Conservation (phyloP, 2,888 invertebrate species). For the Poecilus cupreus region DNA sequence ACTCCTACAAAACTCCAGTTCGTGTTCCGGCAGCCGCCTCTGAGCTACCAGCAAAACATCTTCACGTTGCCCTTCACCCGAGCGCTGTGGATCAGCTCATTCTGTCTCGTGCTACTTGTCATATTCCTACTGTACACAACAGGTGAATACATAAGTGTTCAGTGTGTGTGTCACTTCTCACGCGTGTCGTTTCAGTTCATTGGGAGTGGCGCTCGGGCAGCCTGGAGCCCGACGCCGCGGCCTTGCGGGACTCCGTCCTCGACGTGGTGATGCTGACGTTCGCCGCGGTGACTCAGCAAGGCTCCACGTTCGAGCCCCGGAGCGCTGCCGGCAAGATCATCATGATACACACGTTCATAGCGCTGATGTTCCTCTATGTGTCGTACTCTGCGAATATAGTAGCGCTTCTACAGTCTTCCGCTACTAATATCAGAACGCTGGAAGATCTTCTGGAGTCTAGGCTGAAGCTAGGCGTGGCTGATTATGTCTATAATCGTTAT, state of each 20-base stretch:
- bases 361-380: slow-evolving; percentile 75
- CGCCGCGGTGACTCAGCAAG: too few relatives aligned
- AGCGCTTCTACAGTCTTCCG: slow-evolving; percentile 77
- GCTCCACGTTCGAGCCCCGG: slow-evolving; percentile 66
- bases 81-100: too few relatives aligned
- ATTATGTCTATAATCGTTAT: slow-evolving; percentile 73
- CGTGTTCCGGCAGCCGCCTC: too few relatives aligned
- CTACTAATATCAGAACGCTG: slow-evolving; percentile 73
- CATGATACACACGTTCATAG: slow-evolving; percentile 55
- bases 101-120: too few relatives aligned
- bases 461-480: slow-evolving; percentile 76
- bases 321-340: slow-evolving; percentile 69
- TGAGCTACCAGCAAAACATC: too few relatives aligned
- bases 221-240: background rate
- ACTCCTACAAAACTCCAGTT: too few relatives aligned
- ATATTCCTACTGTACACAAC: too few relatives aligned
- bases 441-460: slow-evolving; percentile 74
- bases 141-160: too few relatives aligned
- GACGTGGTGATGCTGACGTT: slow-evolving; percentile 66
- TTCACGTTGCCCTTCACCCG: too few relatives aligned
- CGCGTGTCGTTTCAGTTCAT: slow-evolving; percentile 1
- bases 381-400: slow-evolving; percentile 79
- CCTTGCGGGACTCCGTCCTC: background rate
- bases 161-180: too few relatives aligned
- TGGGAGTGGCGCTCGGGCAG: background rate